Conservation (phyloP, 2,113 vertebrate genomes). For the Connochaetes taurinus region DNA sequence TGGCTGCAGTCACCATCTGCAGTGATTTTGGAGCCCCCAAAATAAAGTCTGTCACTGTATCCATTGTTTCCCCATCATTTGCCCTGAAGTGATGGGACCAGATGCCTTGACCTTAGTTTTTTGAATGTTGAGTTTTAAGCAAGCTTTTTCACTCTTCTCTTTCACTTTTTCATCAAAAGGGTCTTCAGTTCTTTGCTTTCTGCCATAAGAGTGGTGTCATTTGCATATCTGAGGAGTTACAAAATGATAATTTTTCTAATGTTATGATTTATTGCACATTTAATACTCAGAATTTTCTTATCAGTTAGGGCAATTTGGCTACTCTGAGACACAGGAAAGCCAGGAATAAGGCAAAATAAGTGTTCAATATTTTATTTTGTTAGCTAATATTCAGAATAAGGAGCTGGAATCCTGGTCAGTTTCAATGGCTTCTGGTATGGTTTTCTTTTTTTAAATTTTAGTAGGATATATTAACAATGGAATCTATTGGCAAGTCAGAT, state of each 20-base stretch:
- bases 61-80: not conserved
- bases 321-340: not conserved
- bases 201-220: not conserved
- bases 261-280: not conserved
- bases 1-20: not conserved
- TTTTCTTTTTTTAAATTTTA: not conserved
- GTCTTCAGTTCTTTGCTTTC: not conserved
- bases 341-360: not conserved
- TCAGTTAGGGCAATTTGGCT: not conserved
- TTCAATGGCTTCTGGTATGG: not conserved
- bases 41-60: not conserved
- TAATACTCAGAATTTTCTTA: not conserved
- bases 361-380: not conserved
- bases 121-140: not conserved
- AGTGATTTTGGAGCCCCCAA: not conserved
- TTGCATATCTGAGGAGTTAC: not conserved
- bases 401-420: not conserved
- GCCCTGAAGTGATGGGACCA: not conserved
- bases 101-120: not conserved
- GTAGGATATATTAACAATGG: not conserved
- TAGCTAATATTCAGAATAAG: not conserved
- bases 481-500: not conserved
- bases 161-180: not conserved
- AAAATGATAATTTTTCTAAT: not conserved
- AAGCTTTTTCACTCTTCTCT: not conserved